phyloP scores from a whole-genome alignment of 2,113 vertebrate species.

The Pipra filicauda region DNA sequence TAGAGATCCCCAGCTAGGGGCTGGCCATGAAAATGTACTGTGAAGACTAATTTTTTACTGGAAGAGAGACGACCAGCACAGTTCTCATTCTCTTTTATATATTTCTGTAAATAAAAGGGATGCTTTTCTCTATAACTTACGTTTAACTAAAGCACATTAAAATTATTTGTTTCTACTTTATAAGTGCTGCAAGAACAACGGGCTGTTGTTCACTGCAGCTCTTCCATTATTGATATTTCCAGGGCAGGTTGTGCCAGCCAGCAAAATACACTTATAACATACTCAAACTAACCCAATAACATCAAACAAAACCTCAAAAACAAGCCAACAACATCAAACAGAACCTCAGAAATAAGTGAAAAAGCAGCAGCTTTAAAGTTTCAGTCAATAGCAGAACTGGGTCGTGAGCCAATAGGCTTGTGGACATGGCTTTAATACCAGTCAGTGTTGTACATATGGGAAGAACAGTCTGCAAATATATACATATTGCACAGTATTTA shows the following conservation, averaged over 20 bases:
- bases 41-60: background rate
- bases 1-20: background rate
- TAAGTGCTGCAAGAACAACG: background rate
- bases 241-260: slow-evolving; percentile 7
- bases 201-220: background rate
- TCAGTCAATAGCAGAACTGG: background rate
- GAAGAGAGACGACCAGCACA: background rate
- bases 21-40: background rate
- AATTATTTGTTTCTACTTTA: background rate
- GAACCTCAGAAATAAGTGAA: background rate
- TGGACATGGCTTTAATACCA: background rate
- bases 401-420: background rate
- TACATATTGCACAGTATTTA: background rate
- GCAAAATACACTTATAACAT: background rate
- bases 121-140: background rate
- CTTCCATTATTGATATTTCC: slow-evolving; percentile 29
- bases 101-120: background rate
- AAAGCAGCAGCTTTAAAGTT: background rate
- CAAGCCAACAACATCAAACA: background rate
- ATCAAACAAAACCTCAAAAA: slow-evolving; percentile 26
- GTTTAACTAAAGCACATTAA: background rate
- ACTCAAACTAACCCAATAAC: background rate
- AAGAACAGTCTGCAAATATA: background rate
- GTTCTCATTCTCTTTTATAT: background rate
- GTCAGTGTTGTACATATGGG: background rate